Percentiles rank a stretch among this genome's conserved stretches.
These are phyloP conservation scores for Cephalotes varians DNA, from an alignment of 2,888 invertebrate species.

Conservation along the genomic window DNA sequence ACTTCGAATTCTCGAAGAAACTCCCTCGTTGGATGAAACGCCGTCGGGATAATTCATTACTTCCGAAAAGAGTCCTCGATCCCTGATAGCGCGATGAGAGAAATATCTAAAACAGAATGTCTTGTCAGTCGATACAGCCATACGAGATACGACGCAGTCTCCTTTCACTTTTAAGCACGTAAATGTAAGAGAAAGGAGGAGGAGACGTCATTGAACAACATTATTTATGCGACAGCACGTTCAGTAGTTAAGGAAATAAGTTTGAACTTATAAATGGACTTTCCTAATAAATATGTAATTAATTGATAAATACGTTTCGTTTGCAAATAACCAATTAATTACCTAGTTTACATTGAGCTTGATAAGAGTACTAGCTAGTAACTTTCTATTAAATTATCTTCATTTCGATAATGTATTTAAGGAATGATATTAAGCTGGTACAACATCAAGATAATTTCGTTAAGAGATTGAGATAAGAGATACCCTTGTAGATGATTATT, in stretches of 20 bases:
- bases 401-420: too few species aligned
- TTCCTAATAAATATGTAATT: neutral
- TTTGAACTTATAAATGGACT: neutral
- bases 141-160: neutral
- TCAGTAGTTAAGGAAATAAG: neutral
- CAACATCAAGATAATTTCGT: too few species aligned
- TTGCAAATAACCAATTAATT: too few species aligned
- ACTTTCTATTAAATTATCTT: too few species aligned
- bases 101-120: slow-evolving; percentile 12
- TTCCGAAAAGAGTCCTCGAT: neutral
- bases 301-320: neutral
- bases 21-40: too few species aligned
- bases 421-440: too few species aligned
- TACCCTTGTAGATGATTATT: neutral
- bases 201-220: neutral
- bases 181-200: slow-evolving; percentile 14
- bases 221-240: neutral
- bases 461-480: slow-evolving; percentile 8
- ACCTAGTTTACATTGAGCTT: too few species aligned
- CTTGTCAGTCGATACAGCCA: slow-evolving; percentile 14
- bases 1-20: neutral
- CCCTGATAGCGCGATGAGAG: neutral
- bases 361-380: too few species aligned
- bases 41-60: neutral
- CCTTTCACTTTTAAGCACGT: slow-evolving; percentile 39